Evolutionary conservation across 2,888 invertebrate species (phyloP), one percentile per base, ranked within the genome.

Genomic region (Diplazon laetatorius): DNA sequence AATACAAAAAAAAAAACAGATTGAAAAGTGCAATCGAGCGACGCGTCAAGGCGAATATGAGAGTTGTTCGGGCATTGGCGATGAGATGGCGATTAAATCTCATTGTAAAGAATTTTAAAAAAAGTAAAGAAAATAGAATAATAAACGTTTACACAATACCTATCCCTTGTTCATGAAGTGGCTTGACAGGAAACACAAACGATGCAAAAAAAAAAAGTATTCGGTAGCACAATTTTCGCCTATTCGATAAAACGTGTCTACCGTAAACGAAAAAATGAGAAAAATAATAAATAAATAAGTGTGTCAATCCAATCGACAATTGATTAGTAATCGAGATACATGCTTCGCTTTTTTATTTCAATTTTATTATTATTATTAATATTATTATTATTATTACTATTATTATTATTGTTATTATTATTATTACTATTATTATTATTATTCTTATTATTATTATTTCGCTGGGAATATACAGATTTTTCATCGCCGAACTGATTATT

Each of bases 61-160:
- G 55, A 68, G 37, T 66, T 66, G 39, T 25, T n/a, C 39, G 60
- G 25, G 22, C 37, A 75, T 75, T 75, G 71, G 22, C 22, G 71
- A 76, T 79, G 78, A 71, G 71, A 72, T 50, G 50, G 78, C 78
- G 75, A 79, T 50, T 71, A 60, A 75, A 68, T 71, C 75, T 75
- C 78, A 66, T 44, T 74, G 74, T 70, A 60, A 71, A n/a, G n/a
- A n/a, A n/a, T n/a, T n/a, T n/a, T 30, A 30, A 30, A 30, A 30
- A 30, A 66, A 66, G n/a, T n/a, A n/a, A n/a, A n/a, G n/a, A n/a
- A n/a, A n/a, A n/a, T n/a, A n/a, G n/a, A n/a, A n/a, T n/a, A n/a
- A n/a, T n/a, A n/a, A n/a, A n/a, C 75, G 75, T 78, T 75, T 72
- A 42, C 75, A 57, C 72, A 75, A 30, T 6, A n/a, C n/a, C n/a